Evolutionary conservation across 2,888 invertebrate species (phyloP), one percentile per base, ranked within the genome.

Genomic region (Corbicula japonica): DNA sequence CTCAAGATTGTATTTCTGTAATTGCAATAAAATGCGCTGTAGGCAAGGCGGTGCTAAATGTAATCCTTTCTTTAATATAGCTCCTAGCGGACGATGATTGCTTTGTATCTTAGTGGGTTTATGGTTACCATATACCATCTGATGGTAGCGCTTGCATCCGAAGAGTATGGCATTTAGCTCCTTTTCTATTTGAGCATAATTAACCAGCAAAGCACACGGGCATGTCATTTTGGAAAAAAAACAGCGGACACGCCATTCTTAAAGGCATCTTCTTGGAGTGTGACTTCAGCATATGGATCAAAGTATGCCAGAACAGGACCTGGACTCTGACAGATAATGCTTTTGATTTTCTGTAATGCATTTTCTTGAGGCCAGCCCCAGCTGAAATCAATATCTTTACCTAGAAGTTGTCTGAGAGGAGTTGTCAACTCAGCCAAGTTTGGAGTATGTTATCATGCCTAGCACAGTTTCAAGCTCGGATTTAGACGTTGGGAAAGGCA

Each of bases 181-280:
- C n/a, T 48, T 48, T 23, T 48, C 48, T 12, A 48, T 48, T 48
- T 48, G 48, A 23, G 48, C 48, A 48, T 48, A 48, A n/a, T 48
- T 48, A n/a, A 6, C 21, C 60, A 28, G 88, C 86, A 62, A 78
- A 89, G 1, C 78, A 77, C 2, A 88, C 76, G 0, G 84, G 87
- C 48, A 52, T 72, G 6, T 66, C 77, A n/a, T 88, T 72, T 58
- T 88, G 88, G 10, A n/a, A 88, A 30, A 0, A 88, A 52, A 0
- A 32, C 74, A 18, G 86, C 86, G n/a, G 88, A 86, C 4, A 88
- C 56, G 2, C 86, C 87, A 61, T 70, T 73, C 34, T 65, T 54
- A 8, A 80, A 85, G 8, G 85, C 80, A 46, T 89, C 87, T 5
- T 80, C 78, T 28, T 85, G 76, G 0, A 85, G 48, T 26, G 75